phyloP scores from a whole-genome alignment of 2,797 vertebrate species.

The Urosaurus nigricauda region DNA sequence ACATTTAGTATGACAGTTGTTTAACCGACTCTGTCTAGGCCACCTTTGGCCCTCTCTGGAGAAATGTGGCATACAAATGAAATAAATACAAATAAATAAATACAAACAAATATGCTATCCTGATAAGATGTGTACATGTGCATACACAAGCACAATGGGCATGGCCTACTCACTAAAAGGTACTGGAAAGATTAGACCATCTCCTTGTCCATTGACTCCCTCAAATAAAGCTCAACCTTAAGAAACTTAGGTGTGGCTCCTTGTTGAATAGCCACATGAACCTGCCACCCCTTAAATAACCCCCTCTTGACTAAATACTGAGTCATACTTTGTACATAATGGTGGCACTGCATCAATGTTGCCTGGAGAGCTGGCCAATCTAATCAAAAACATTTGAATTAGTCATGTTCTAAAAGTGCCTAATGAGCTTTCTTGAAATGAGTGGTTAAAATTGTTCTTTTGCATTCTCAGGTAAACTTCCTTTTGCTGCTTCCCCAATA shows the following conservation, averaged over 20 bases:
- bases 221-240: conserved; percentile 12
- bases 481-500: background rate
- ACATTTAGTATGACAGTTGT: no score
- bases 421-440: background rate
- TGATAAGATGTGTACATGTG: no score
- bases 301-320: conserved; percentile 15
- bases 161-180: background rate
- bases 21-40: no score
- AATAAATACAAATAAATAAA: no score
- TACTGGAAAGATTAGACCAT: background rate
- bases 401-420: background rate
- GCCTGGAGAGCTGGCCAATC: background rate
- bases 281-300: conserved; percentile 14
- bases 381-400: background rate
- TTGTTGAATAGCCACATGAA: conserved; percentile 20
- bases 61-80: no score
- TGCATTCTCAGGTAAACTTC: background rate
- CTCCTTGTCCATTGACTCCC: background rate
- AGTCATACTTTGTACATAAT: conserved; percentile 25
- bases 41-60: no score
- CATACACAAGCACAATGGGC: background rate
- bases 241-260: conserved; percentile 14
- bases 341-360: background rate
- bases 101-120: no score
- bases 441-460: background rate